Evolutionary conservation across 2,113 vertebrate genomes (phyloP).

Genomic region (Pseudonaja textilis): DNA sequence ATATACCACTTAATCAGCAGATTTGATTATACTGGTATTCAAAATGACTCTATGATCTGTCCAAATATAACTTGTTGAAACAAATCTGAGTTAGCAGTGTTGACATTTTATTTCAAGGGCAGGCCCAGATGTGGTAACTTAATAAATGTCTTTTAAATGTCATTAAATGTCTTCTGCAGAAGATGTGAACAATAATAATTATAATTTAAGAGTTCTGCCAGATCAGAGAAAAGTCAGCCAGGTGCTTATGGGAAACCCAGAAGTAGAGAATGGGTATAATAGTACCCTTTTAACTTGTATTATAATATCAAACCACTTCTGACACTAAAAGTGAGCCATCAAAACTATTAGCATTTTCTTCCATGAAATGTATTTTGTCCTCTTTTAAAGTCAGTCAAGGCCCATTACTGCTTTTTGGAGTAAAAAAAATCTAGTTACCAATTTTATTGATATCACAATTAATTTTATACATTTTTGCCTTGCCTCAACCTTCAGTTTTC

Average conservation of each 20-base stretch:
- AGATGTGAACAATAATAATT: background rate
- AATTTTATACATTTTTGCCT: background rate
- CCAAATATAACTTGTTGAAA: background rate
- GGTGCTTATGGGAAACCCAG: background rate
- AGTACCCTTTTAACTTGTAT: background rate
- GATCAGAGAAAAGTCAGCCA: background rate
- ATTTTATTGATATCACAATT: background rate
- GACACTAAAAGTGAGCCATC: background rate
- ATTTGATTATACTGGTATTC: slow-evolving; percentile 23
- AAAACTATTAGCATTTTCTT: background rate
- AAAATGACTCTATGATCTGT: background rate
- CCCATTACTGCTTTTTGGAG: background rate
- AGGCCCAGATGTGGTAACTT: background rate
- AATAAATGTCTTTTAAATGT: background rate
- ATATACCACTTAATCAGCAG: slow-evolving; percentile 19
- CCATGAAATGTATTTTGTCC: background rate
- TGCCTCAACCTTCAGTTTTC: background rate
- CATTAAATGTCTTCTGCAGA: background rate
- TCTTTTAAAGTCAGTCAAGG: background rate
- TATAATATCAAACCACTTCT: background rate
- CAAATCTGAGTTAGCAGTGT: background rate
- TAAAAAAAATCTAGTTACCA: background rate
- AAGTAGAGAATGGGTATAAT: background rate
- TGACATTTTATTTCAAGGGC: background rate
- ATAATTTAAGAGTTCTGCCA: background rate